Conservation (phyloP, 2,888 invertebrate genomes). For the Aphrophora alni region DNA sequence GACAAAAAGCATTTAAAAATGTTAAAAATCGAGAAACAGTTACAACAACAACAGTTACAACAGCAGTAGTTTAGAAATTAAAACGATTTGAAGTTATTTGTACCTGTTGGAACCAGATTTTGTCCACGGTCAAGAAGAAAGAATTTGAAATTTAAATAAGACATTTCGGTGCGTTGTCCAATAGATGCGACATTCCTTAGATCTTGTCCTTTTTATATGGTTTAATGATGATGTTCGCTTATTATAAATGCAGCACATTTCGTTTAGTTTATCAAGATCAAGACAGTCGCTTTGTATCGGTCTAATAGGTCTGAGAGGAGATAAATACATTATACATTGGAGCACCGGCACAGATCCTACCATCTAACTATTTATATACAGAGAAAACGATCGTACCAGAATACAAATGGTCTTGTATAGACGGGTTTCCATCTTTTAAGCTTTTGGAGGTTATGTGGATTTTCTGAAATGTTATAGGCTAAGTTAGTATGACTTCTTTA, state of each 20-base stretch:
- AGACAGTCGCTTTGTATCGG: background rate
- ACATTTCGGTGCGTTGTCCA: background rate
- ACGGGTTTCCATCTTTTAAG: too few species aligned
- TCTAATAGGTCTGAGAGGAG: background rate
- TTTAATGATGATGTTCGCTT: conserved; percentile 1
- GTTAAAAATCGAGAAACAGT: too few species aligned
- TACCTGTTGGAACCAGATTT: background rate
- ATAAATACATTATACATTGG: background rate
- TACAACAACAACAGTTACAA: too few species aligned
- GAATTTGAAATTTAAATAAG: background rate
- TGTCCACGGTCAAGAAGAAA: background rate
- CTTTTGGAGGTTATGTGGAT: too few species aligned
- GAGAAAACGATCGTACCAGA: too few species aligned
- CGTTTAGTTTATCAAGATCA: background rate
- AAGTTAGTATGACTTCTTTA: too few species aligned
- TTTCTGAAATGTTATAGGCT: too few species aligned
- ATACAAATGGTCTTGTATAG: too few species aligned
- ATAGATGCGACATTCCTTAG: background rate
- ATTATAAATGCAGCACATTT: background rate
- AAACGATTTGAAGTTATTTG: too few species aligned
- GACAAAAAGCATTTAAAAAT: too few species aligned
- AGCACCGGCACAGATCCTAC: background rate
- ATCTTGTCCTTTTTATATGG: background rate
- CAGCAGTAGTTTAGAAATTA: too few species aligned
- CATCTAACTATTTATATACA: too few species aligned